A percentile compares a stretch with the other conserved stretches of the same genome.
These are phyloP conservation scores for Fregetta grallaria DNA, from an alignment of 2,113 vertebrate species.

Conservation along the genomic window DNA sequence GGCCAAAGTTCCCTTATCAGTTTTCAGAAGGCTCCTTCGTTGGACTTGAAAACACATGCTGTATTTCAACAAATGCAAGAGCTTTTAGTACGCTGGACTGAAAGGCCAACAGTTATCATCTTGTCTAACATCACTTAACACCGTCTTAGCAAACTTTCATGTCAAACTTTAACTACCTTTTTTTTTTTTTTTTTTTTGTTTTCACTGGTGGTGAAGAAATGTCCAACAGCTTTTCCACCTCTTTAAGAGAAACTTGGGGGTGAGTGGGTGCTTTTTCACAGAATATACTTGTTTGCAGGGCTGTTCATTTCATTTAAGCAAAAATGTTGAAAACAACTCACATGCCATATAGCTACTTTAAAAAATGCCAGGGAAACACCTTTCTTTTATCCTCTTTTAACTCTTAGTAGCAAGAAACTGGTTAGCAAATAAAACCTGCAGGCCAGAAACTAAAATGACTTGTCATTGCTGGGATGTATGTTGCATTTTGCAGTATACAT, in stretches of 20 bases:
- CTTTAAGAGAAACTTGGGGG: neutral
- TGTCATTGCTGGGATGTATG: constrained; percentile 2
- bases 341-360: neutral
- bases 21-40: neutral
- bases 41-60: neutral
- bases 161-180: neutral
- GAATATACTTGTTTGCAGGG: neutral
- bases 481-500: constrained; percentile 10
- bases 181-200: neutral
- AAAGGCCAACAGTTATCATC: neutral
- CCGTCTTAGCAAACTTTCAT: neutral
- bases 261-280: neutral
- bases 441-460: neutral
- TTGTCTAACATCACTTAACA: neutral
- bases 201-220: neutral
- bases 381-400: constrained; percentile 1
- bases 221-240: neutral
- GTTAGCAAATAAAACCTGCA: constrained; percentile 36
- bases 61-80: neutral
- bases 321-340: neutral
- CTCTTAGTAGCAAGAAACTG: neutral
- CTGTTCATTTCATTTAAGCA: neutral
- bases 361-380: constrained; percentile 13
- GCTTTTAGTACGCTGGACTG: neutral
- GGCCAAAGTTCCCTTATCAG: neutral